Conservation (phyloP, 2,797 vertebrate genomes). For the Sphenodon punctatus region DNA sequence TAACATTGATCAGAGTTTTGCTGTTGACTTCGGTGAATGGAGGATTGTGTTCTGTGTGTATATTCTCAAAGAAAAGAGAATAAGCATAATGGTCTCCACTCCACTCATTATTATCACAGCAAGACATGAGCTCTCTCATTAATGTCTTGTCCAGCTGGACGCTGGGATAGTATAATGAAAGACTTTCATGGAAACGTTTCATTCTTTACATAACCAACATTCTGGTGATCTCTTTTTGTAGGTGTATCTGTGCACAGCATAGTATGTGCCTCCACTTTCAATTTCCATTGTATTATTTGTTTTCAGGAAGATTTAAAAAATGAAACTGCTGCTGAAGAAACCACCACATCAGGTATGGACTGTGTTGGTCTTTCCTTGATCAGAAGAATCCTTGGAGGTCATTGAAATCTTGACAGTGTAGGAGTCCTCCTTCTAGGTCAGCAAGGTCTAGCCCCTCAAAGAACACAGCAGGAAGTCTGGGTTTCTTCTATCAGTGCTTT, state of each 20-base stretch:
- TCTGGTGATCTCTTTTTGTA: neutral
- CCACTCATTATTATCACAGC: neutral
- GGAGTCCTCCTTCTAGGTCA: no score
- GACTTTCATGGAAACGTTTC: neutral
- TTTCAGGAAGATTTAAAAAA: constrained; percentile 6
- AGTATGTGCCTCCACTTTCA: neutral
- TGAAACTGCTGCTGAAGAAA: neutral
- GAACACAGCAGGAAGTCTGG: no score
- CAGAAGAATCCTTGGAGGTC: neutral
- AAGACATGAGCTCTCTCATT: neutral
- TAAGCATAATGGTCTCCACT: neutral
- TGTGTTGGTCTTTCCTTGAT: neutral
- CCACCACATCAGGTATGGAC: constrained; percentile 24
- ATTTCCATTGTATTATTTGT: neutral
- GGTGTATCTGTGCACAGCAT: neutral
- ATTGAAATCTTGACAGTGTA: neutral
- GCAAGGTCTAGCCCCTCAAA: no score
- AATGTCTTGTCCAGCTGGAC: neutral
- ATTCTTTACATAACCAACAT: neutral
- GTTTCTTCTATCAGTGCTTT: no score
- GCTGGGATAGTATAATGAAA: neutral
- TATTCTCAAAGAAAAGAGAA: neutral
- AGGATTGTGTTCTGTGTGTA: neutral
- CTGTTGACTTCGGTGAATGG: no score
- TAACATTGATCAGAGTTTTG: no score